These are phyloP conservation scores for Phasia obesa DNA, from an alignment of 2,888 invertebrate genomes.

Conservation along the genomic window DNA sequence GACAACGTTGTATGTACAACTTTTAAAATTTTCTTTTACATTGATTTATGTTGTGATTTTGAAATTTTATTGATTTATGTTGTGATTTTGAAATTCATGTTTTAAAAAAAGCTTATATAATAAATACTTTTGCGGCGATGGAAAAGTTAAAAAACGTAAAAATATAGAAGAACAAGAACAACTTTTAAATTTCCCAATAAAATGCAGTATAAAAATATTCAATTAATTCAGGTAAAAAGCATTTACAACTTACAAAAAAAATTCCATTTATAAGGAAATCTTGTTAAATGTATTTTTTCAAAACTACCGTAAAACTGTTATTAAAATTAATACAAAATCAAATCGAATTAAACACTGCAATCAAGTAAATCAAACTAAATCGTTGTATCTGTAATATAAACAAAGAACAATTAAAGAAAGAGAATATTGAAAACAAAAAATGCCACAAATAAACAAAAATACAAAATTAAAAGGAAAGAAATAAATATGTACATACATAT, in stretches of 20 bases:
- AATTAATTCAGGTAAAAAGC: too few relatives aligned
- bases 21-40: too few relatives aligned
- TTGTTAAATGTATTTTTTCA: too few relatives aligned
- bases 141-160: neutral
- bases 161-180: too few relatives aligned
- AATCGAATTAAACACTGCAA: conserved; percentile 30
- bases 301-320: neutral
- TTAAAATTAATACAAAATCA: conserved; percentile 26
- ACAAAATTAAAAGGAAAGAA: conserved; percentile 47
- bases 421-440: conserved; percentile 22
- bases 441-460: conserved; percentile 8
- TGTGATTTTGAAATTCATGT: too few relatives aligned
- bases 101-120: too few relatives aligned
- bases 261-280: neutral
- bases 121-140: neutral
- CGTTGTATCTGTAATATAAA: conserved; percentile 4
- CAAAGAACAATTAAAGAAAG: conserved; percentile 12
- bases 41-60: too few relatives aligned
- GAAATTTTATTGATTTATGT: too few relatives aligned
- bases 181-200: too few relatives aligned
- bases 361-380: conserved; percentile 53
- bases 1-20: too few relatives aligned
- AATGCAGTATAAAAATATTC: too few relatives aligned
- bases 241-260: conserved; percentile 45
- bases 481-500: conserved; percentile 13